These are phyloP conservation scores for Cryptoblepharus egeriae DNA, from an alignment of 2,797 vertebrate genomes.

Conservation along the genomic window DNA sequence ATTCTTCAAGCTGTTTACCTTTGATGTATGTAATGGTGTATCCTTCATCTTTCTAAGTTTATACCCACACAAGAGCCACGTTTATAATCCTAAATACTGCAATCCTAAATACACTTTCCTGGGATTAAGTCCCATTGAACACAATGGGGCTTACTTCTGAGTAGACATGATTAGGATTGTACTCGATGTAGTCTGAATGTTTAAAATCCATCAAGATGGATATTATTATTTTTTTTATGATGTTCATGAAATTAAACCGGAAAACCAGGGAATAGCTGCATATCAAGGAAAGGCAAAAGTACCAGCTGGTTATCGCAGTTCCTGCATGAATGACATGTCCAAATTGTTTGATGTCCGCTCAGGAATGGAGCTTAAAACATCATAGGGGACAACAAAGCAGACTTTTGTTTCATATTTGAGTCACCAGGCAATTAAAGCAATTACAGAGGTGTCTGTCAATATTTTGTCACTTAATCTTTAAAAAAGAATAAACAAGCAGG, in stretches of 20 bases:
- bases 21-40: neutral
- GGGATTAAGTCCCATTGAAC: too few species aligned
- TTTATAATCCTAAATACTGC: too few species aligned
- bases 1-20: constrained; percentile 9
- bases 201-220: constrained; percentile 19
- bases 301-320: constrained; percentile 66
- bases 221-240: neutral
- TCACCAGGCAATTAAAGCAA: constrained; percentile 39
- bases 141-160: too few species aligned
- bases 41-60: neutral
- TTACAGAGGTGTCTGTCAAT: constrained; percentile 38
- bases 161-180: too few species aligned
- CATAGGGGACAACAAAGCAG: constrained; percentile 57
- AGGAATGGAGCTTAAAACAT: constrained; percentile 40
- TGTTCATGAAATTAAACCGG: neutral
- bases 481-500: neutral
- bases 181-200: neutral
- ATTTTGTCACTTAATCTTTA: constrained; percentile 21
- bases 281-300: constrained; percentile 77
- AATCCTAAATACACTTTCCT: too few species aligned
- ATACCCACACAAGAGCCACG: neutral
- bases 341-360: constrained; percentile 35
- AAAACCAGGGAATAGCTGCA: neutral
- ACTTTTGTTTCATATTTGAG: constrained; percentile 45
- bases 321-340: constrained; percentile 47